phyloP scores from a whole-genome alignment of 1,140 invertebrate species.

The Drosophila pallidifrons region DNA sequence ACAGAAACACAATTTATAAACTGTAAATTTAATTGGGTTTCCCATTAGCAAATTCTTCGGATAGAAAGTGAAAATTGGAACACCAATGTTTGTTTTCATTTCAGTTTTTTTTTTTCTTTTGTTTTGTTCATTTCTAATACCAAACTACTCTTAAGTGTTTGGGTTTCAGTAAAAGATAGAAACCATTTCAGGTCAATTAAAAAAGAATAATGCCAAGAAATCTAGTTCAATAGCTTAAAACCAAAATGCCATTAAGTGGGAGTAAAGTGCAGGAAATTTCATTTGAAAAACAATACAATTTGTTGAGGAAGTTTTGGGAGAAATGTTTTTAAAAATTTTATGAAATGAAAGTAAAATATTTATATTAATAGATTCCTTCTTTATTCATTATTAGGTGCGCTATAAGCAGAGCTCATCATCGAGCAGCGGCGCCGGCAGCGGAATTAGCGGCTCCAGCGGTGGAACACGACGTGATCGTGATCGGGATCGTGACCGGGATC shows the following conservation, averaged over 20 bases:
- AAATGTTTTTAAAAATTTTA: too few relatives aligned
- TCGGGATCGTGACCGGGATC: not conserved
- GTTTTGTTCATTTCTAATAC: conserved; percentile 1
- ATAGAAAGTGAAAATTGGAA: conserved; percentile 26
- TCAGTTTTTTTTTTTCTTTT: conserved; percentile 5
- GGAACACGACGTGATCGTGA: conserved; percentile 40
- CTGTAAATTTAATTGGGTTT: conserved; percentile 30
- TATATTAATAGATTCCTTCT: not conserved
- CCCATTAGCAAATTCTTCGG: conserved; percentile 15
- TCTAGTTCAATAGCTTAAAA: not conserved
- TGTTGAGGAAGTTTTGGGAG: too few relatives aligned
- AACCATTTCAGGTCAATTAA: not conserved
- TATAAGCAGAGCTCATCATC: conserved; percentile 69
- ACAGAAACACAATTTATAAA: conserved; percentile 37
- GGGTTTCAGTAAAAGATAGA: not conserved
- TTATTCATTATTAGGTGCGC: conserved; percentile 45
- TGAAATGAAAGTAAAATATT: too few relatives aligned
- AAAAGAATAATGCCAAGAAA: not conserved
- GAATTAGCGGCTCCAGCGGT: conserved; percentile 54
- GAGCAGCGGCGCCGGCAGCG: conserved; percentile 64
- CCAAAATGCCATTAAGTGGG: not conserved
- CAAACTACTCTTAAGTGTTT: conserved; percentile 10
- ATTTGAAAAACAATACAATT: too few relatives aligned
- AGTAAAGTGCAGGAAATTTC: too few relatives aligned
- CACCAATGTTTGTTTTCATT: conserved; percentile 16